These are phyloP conservation scores for Iselma pallidipennis DNA, from an alignment of 2,888 invertebrate species.

Conservation along the genomic window DNA sequence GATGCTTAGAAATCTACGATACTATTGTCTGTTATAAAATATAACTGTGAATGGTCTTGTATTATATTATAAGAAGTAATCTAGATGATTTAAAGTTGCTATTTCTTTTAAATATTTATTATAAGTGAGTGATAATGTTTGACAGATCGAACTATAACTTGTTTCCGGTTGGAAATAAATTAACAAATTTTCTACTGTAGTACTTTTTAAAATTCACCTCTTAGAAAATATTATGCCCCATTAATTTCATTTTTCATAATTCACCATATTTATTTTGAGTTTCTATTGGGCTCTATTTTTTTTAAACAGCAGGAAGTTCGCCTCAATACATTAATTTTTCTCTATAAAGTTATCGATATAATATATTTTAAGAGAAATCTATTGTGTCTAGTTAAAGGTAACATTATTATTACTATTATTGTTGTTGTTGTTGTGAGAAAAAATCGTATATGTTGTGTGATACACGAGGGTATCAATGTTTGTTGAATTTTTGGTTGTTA, in stretches of 20 bases:
- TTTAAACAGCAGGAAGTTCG: conserved; percentile 46
- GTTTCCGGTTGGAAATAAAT: background rate
- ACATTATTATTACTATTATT: conserved; percentile 38
- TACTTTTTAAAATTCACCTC: conserved; percentile 9
- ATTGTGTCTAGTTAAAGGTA: conserved; percentile 35
- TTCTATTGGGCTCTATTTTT: conserved; percentile 25
- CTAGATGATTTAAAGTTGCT: background rate
- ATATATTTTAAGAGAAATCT: conserved; percentile 32
- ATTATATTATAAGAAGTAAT: too few relatives aligned
- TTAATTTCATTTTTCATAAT: conserved; percentile 21
- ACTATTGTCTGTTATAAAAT: too few relatives aligned
- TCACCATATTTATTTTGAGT: background rate
- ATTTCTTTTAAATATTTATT: conserved; percentile 41
- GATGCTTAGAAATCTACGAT: too few relatives aligned
- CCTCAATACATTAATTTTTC: conserved; percentile 44
- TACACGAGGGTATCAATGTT: conserved; percentile 26
- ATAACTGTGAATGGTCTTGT: too few relatives aligned
- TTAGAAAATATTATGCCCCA: conserved; percentile 10
- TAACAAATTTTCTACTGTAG: too few relatives aligned
- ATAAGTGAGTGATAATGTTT: conserved; percentile 52
- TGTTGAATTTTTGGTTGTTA: conserved; percentile 7
- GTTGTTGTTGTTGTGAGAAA: conserved; percentile 43
- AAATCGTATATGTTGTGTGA: conserved; percentile 33
- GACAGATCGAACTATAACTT: conserved; percentile 44
- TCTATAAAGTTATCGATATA: conserved; percentile 38